Evolutionary conservation across 2,888 invertebrate genomes (phyloP), one percentile per base, ranked within the genome.

Genomic region (Ennomos quercinarius): DNA sequence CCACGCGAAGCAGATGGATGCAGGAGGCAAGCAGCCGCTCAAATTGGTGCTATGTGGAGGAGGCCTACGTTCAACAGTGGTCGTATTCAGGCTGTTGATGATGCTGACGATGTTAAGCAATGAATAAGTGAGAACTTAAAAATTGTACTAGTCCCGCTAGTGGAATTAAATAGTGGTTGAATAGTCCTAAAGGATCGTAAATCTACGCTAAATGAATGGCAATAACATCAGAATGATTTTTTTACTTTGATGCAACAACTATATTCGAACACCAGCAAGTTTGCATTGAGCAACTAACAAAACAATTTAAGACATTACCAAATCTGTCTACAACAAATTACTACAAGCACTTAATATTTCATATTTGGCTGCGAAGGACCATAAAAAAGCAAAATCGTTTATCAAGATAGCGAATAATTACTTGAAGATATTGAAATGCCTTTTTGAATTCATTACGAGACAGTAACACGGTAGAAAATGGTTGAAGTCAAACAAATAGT

Each of bases 401-500:
- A 10, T 39, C 34, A 42, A 36, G 37, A 55, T 42, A 12, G 11
- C 38, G 8, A 36, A 9, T 17, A 37, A 37, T 37, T 42, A 54
- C 8, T 27, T 38, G 8, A 0, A 34, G 40, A 40, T 39, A 12
- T 35, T 57, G 46, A 59, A 67, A 61, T 54, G 9, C n/a, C 36
- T 48, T 17, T 46, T 48, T 34, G 57, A 45, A 51, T 50, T 62
- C 57, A 50, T 65, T 68, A 71, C 68, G 58, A 72, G 78, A 74
- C 69, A 70, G 79, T 78, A 78, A 80, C 70, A 79, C 80, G 73
- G 81, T 84, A 82, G 89, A 84, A 27, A 83, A 76, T 75, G 73
- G 70, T 70, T 74, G 76, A 67, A 76, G 78, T 74, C 74, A 61
- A 73, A 73, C 83, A 87, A 86, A 88, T 89, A 84, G 91, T 91